Conservation (phyloP, 2,113 vertebrate species). For the Donacobius atricapilla region DNA sequence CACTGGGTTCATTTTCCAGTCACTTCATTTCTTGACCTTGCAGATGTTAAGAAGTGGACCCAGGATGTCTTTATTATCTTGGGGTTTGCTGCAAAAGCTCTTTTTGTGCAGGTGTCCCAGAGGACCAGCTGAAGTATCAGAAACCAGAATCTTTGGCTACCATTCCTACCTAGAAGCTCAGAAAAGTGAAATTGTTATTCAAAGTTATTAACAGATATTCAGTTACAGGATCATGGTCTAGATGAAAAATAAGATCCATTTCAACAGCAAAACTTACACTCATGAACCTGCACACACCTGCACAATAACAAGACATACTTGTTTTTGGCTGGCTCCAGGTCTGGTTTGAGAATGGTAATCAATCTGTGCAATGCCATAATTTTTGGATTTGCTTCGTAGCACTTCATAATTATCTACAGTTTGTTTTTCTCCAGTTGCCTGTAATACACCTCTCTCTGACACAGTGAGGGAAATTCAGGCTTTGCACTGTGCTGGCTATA, state of each 20-base stretch:
- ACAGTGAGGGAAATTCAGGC: neutral
- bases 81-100: neutral
- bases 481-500: neutral
- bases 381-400: conserved; percentile 60
- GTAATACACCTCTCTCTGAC: neutral
- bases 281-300: conserved; percentile 58
- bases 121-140: neutral
- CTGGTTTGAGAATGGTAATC: conserved; percentile 24
- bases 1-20: neutral
- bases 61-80: neutral
- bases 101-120: conserved; percentile 40
- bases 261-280: conserved; percentile 25
- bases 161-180: neutral
- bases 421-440: conserved; percentile 51
- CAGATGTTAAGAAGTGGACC: neutral
- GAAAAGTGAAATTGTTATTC: conserved; percentile 48
- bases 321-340: neutral
- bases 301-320: neutral
- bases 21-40: neutral
- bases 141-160: conserved; percentile 25
- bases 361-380: conserved; percentile 38
- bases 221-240: conserved; percentile 48
- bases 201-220: conserved; percentile 69
- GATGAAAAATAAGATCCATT: conserved; percentile 42
- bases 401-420: conserved; percentile 59